Base-by-base conservation (phyloP, 35 echinoderm and acorn worm species). In the Holothuria glaberrima region DNA sequence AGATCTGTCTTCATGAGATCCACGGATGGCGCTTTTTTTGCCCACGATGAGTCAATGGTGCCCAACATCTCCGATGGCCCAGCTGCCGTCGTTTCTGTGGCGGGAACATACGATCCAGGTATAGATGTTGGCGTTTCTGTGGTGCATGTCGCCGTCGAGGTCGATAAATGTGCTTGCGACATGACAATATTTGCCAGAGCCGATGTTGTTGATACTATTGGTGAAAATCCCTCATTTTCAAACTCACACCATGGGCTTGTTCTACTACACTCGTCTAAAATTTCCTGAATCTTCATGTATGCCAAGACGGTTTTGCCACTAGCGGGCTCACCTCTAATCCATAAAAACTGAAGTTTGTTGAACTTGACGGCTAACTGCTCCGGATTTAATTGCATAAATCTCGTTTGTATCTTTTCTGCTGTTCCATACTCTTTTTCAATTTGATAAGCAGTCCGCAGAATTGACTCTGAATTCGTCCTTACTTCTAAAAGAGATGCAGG, bases 261-360 rank as follows among this genome's bases (percentile, higher is more conserved):
- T 41, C 50, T 30, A 59, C 24, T 60, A 7, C 13, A 24, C 12
- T n/a, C 20, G 21, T 58, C 57, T 33, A 82, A 82, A 82, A 82
- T 82, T 22, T 82, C 50, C 14, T 82, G 19, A 58, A 82, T 82
- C 50, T 82, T 82, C 79, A 25, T 29, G 21, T 54, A 58, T 1
- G 50, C 48, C 57, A 82, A 60, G 21, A 82, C 79, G 4, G 79
- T 82, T 58, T 82, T 82, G 18, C 79, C 79, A 33, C 79, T 82
- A 25, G 48, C 79, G 12, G 79, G 79, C 57, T 82, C 35, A 29
- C 79, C 79, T 18, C n/a, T 82, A 18, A 82, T 19, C 79, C 79
- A 82, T 26, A 82, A 58, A 12, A 20, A 29, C 50, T 82, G 24
- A 18, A 50, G 79, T 24, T 82, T 50, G 0, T 58, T 30, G 50